Base-by-base conservation (phyloP, 2,888 invertebrate species). In the Torymus tubicola region DNA sequence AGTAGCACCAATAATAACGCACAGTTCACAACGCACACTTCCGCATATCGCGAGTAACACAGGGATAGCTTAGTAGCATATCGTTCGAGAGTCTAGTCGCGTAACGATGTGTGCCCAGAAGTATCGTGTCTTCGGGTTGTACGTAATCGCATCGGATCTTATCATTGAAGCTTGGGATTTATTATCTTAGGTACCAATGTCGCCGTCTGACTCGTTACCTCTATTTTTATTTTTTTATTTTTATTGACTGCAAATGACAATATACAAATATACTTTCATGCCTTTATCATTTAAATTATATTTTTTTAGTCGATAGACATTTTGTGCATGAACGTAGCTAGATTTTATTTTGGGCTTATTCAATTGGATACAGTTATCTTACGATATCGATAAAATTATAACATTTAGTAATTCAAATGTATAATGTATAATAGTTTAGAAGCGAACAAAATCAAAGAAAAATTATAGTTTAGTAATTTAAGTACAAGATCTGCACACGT, bases 181-280 rank as follows among this genome's bases (percentile, higher is more conserved):
- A 78, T 80, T 80, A 80, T 82, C 78, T 77, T 57, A 31, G 70
- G 74, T 82, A 80, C 67, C 72, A 71, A 67, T 78, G 65, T 74
- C 71, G 68, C 14, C 52, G 77, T 71, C 21, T 68, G 12, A 5
- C 31, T 63, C 16, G 16, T 67, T 55, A 69, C 14, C 24, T 31
- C 11, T 16, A 52, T 50, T 67, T 70, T 72, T 55, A n/a, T n/a
- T 31, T 64, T 52, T 72, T 11, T 68, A n/a, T 52, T 14, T 24
- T 24, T 3, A 24, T 24, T 3, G 24, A 3, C 24, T 3, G 3
- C 24, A 24, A 24, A 24, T 24, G 24, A 24, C 2, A 3, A 24
- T 24, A 3, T 24, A 24, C 24, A 24, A 24, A 24, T 3, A 24
- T 24, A 24, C 24, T 24, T 3, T 24, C 3, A 24, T 2, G 24